Percentiles rank a stretch among this genome's conserved stretches.
These are phyloP conservation scores for Drosophila dunni DNA, from an alignment of 1,140 invertebrate genomes.

Conservation along the genomic window DNA sequence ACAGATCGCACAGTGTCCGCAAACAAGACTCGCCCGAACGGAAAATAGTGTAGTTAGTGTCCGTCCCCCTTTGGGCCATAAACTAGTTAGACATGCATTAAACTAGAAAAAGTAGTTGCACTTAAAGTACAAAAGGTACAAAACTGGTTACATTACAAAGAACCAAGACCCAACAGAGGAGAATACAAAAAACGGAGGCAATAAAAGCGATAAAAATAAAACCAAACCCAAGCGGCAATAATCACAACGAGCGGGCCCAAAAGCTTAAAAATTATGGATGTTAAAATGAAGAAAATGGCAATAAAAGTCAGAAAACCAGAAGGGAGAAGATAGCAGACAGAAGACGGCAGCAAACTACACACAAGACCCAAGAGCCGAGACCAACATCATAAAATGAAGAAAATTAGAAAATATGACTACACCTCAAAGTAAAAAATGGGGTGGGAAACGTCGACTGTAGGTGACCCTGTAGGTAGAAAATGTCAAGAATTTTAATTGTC, in stretches of 20 bases:
- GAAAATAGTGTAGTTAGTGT: constrained; percentile 34
- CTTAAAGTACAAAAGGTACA: constrained; percentile 60
- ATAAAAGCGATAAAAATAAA: constrained; percentile 51
- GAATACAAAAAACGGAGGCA: constrained; percentile 29
- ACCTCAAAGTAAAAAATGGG: constrained; percentile 53
- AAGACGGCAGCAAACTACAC: neutral
- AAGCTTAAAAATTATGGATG: constrained; percentile 69
- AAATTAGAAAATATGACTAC: constrained; percentile 67
- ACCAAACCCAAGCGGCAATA: constrained; percentile 42
- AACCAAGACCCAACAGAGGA: constrained; percentile 10
- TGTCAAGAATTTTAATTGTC: no score
- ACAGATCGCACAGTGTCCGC: neutral
- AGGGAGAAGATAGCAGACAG: neutral
- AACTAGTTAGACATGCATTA: constrained; percentile 76
- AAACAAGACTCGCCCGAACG: constrained; percentile 39
- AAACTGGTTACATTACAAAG: constrained; percentile 74
- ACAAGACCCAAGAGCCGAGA: constrained; percentile 38
- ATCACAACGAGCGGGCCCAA: constrained; percentile 40
- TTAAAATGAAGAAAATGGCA: constrained; percentile 70
- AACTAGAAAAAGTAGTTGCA: constrained; percentile 57
- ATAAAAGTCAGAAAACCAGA: constrained; percentile 47
- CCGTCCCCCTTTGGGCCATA: constrained; percentile 41
- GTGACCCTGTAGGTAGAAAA: no score
- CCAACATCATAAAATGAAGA: constrained; percentile 37
- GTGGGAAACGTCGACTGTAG: neutral